phyloP scores from a whole-genome alignment of 2,113 vertebrate species.

The Anseranas semipalmata region DNA sequence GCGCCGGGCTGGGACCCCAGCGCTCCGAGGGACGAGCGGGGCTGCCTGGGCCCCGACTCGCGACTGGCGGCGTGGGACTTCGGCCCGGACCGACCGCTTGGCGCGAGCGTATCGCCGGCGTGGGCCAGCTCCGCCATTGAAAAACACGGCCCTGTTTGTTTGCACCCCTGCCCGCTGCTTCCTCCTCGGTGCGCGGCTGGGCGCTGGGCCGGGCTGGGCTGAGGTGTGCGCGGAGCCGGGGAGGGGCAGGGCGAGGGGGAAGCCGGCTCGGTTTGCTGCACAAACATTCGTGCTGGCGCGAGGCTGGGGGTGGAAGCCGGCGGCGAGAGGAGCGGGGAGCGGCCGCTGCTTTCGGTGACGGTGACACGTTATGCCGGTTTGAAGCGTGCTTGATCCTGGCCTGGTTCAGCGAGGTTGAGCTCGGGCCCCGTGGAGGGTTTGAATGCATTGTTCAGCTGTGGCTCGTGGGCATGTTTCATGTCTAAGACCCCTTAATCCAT shows the following conservation, averaged over 20 bases:
- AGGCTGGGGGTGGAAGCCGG: slow-evolving; percentile 57
- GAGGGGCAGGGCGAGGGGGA: slow-evolving; percentile 13
- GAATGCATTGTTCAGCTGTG: neutral
- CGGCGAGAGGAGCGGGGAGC: slow-evolving; percentile 43
- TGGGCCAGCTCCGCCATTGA: slow-evolving; percentile 20
- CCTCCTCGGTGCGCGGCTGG: slow-evolving; percentile 28
- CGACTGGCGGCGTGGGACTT: neutral
- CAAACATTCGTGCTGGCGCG: slow-evolving; percentile 50
- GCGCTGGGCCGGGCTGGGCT: neutral
- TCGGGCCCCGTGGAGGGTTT: neutral
- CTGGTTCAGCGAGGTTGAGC: neutral
- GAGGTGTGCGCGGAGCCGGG: neutral
- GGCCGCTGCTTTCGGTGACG: slow-evolving; percentile 27
- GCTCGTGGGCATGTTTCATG: neutral
- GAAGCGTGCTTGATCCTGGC: neutral
- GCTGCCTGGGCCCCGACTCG: rapidly evolving
- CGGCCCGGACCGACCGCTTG: neutral
- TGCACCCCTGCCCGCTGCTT: slow-evolving; percentile 1
- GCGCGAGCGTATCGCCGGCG: neutral
- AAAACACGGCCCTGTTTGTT: slow-evolving; percentile 48
- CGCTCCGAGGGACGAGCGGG: neutral
- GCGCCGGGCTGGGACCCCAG: neutral
- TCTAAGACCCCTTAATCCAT: neutral
- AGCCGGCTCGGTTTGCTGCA: slow-evolving; percentile 63
- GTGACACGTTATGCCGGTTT: neutral